phyloP scores from a whole-genome alignment of 2,113 vertebrate species.

The Etia nguti region DNA sequence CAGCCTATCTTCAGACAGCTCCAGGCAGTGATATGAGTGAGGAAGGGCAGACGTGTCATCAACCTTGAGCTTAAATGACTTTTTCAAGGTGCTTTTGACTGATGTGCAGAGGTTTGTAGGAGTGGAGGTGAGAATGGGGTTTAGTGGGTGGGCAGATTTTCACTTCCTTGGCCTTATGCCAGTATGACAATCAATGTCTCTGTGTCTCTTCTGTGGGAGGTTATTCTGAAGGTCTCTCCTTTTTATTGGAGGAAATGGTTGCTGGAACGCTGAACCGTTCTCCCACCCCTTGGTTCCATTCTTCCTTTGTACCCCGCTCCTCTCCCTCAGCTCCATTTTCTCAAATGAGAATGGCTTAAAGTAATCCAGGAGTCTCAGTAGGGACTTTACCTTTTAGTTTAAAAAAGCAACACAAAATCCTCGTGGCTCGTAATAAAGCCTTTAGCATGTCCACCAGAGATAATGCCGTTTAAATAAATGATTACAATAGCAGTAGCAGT shows the following conservation, averaged over 20 bases:
- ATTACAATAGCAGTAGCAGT: neutral
- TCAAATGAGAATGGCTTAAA: slow-evolving; percentile 65
- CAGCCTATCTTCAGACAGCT: neutral
- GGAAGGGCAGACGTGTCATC: slow-evolving; percentile 47
- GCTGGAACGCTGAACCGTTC: slow-evolving; percentile 63
- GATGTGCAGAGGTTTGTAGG: slow-evolving; percentile 44
- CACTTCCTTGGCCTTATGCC: slow-evolving; percentile 77
- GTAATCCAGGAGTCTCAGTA: slow-evolving; percentile 73
- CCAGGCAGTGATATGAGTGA: neutral
- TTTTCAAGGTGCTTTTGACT: slow-evolving; percentile 71
- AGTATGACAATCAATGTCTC: slow-evolving; percentile 82
- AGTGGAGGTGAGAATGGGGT: neutral
- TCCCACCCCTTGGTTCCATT: neutral
- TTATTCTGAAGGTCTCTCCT: slow-evolving; percentile 63
- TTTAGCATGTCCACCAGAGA: neutral
- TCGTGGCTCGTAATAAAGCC: neutral
- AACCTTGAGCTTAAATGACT: slow-evolving; percentile 65
- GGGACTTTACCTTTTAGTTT: neutral
- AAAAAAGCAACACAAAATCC: neutral
- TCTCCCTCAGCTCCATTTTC: neutral
- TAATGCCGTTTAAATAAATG: neutral
- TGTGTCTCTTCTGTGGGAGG: slow-evolving; percentile 75
- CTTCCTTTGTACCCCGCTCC: neutral
- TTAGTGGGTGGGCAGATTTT: slow-evolving; percentile 7
- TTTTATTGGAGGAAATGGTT: slow-evolving; percentile 74